These are phyloP conservation scores for Petrocephalus schoutedeni DNA, from an alignment of 2,797 vertebrate genomes.

Conservation along the genomic window DNA sequence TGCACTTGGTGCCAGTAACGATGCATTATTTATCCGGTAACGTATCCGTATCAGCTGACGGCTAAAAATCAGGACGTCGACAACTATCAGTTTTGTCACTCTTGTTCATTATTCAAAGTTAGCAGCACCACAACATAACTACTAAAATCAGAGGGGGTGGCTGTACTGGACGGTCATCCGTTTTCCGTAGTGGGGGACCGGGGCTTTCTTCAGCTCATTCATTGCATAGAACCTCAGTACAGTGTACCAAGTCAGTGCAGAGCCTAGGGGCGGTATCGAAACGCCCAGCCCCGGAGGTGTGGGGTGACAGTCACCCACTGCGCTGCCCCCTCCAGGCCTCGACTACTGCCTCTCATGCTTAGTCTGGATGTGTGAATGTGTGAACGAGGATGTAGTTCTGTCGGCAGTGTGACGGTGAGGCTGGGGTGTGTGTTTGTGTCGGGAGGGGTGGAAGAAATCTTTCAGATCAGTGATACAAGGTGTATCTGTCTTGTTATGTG, in stretches of 20 bases:
- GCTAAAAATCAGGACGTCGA: not conserved
- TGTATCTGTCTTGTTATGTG: constrained; percentile 40
- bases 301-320: not conserved
- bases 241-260: not conserved
- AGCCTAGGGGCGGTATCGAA: not conserved
- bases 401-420: not conserved
- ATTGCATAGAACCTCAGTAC: not conserved
- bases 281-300: not conserved
- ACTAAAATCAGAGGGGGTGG: not conserved
- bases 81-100: not conserved
- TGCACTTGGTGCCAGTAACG: not conserved
- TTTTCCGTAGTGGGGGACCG: not conserved
- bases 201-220: not conserved
- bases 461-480: constrained; percentile 32
- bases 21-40: not conserved
- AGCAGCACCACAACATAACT: not conserved
- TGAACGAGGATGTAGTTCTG: not conserved
- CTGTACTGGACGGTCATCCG: not conserved
- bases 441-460: not conserved
- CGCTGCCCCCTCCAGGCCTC: not conserved
- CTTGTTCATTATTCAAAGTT: not conserved
- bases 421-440: not conserved
- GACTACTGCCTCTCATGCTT: not conserved
- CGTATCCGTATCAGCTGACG: not conserved
- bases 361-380: not conserved